These are phyloP conservation scores for Pseudoatta argentina DNA, from an alignment of 1,140 invertebrate genomes.

Conservation along the genomic window DNA sequence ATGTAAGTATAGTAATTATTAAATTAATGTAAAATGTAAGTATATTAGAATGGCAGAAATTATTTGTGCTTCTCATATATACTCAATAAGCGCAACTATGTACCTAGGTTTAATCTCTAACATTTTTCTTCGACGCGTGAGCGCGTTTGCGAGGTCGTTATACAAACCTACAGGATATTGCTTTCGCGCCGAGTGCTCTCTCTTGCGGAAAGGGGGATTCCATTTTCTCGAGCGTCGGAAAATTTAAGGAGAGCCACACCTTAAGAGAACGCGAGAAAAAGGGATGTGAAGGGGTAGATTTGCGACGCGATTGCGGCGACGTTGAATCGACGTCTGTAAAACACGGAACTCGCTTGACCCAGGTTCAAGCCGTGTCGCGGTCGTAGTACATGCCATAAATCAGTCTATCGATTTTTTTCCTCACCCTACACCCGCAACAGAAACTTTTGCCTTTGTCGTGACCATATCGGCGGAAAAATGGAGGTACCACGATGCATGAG, in stretches of 20 bases:
- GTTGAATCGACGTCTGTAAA: slow-evolving; percentile 69
- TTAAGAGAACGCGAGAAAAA: slow-evolving; percentile 38
- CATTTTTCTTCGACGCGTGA: background rate
- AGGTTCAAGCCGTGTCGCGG: slow-evolving; percentile 72
- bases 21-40: background rate
- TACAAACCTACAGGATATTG: slow-evolving; percentile 41
- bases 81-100: slow-evolving; percentile 7
- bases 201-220: slow-evolving; percentile 19
- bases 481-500: slow-evolving; percentile 47
- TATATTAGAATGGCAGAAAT: background rate
- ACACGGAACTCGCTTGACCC: slow-evolving; percentile 73
- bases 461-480: slow-evolving; percentile 57
- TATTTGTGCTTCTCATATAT: background rate
- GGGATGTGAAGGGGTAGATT: background rate
- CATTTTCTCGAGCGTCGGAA: slow-evolving; percentile 55
- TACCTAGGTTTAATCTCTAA: slow-evolving; percentile 22
- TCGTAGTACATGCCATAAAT: slow-evolving; percentile 77
- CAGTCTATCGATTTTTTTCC: slow-evolving; percentile 77
- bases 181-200: slow-evolving; percentile 39
- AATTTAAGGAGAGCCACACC: slow-evolving; percentile 49
- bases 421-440: slow-evolving; percentile 29
- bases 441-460: slow-evolving; percentile 61
- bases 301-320: slow-evolving; percentile 48
- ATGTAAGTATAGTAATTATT: background rate
- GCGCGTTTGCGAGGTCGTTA: background rate